Percentiles rank a stretch among this genome's conserved stretches.
phyloP scores from a whole-genome alignment of 2,797 vertebrate genomes.

The Cynopterus sphinx region DNA sequence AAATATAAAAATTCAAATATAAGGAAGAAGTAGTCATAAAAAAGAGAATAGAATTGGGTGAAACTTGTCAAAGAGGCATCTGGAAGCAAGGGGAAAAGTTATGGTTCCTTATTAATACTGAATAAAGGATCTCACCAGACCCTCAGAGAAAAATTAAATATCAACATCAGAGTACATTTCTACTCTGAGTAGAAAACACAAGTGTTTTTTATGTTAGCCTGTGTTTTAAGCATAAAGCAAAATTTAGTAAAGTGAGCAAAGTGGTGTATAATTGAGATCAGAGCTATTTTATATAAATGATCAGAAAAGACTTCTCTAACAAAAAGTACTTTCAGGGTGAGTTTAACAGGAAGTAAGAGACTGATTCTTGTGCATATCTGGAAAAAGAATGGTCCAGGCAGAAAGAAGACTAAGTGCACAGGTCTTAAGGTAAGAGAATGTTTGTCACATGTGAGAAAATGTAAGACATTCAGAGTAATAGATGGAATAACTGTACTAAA shows the following conservation, averaged over 20 bases:
- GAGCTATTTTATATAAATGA: background rate
- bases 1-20: background rate
- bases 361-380: too few relatives aligned
- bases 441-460: background rate
- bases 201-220: background rate
- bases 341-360: background rate
- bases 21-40: background rate
- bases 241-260: background rate
- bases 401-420: background rate
- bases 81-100: background rate
- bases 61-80: background rate
- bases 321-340: background rate
- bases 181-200: background rate
- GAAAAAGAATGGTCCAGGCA: background rate
- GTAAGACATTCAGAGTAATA: background rate
- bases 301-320: background rate
- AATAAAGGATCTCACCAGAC: background rate
- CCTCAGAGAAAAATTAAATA: conserved; percentile 1
- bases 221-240: background rate
- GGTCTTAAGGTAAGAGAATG: background rate
- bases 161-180: background rate
- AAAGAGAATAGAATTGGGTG: background rate
- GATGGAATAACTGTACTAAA: background rate
- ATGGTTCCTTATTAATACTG: background rate
- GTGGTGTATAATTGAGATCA: background rate